These are phyloP conservation scores for Drosophila rubida DNA, from an alignment of 2,888 invertebrate genomes.

Conservation along the genomic window DNA sequence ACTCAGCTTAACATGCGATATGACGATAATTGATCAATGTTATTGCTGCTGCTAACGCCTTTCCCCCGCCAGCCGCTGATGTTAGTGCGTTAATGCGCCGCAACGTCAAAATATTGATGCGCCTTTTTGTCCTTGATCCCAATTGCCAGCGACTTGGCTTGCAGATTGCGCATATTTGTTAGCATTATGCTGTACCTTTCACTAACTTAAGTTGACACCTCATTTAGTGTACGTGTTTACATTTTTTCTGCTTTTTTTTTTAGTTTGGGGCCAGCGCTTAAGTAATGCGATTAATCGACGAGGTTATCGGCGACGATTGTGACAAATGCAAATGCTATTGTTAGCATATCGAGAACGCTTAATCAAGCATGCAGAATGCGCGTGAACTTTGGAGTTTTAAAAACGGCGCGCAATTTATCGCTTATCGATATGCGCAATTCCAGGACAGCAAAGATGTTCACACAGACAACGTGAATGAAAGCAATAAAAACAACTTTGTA, in stretches of 20 bases:
- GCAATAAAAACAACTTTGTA: too few species aligned
- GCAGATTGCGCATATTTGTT: constrained; percentile 56
- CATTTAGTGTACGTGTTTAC: constrained; percentile 53
- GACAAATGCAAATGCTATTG: constrained; percentile 83
- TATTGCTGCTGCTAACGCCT: not conserved
- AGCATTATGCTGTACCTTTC: constrained; percentile 78
- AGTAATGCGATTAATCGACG: constrained; percentile 67
- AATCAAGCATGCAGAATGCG: constrained; percentile 36
- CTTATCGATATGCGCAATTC: not conserved
- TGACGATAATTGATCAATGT: constrained; percentile 8
- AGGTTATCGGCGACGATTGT: constrained; percentile 47
- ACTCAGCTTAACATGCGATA: not conserved
- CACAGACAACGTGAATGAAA: not conserved
- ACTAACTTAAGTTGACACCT: constrained; percentile 83
- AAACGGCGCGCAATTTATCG: not conserved
- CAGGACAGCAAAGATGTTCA: not conserved
- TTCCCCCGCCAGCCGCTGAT: not conserved
- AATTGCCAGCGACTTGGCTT: constrained; percentile 2
- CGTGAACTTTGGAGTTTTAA: not conserved
- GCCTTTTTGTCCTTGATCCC: constrained; percentile 43
- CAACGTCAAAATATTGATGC: constrained; percentile 72
- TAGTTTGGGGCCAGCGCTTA: constrained; percentile 29
- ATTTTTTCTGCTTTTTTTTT: not conserved
- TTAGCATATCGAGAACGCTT: constrained; percentile 69
- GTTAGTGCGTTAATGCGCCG: constrained; percentile 49